Conservation (phyloP, 2,888 invertebrate species). For the Hipparchia semele region DNA sequence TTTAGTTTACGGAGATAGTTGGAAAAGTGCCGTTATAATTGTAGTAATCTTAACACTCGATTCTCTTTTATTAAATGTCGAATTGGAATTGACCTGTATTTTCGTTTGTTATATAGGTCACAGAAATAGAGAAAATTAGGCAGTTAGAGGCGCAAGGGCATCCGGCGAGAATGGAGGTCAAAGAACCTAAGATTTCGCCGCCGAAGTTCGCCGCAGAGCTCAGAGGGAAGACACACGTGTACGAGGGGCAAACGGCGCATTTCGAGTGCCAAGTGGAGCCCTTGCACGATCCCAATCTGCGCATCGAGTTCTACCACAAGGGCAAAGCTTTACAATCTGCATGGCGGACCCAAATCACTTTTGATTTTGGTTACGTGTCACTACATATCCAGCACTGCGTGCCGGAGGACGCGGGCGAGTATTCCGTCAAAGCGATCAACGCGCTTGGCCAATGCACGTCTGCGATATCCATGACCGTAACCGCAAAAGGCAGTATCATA, state of each 20-base stretch:
- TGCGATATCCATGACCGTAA: constrained; percentile 91
- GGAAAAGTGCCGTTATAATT: too few species aligned
- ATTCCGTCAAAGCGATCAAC: constrained; percentile 96
- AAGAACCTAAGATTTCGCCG: constrained; percentile 90
- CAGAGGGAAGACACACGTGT: constrained; percentile 92
- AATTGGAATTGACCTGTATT: background rate
- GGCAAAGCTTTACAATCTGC: constrained; percentile 96
- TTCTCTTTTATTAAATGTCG: too few species aligned
- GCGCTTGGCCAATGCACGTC: constrained; percentile 95
- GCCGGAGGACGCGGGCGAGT: constrained; percentile 97
- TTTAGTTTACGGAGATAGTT: too few species aligned
- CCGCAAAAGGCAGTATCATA: constrained; percentile 92
- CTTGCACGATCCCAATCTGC: constrained; percentile 93
- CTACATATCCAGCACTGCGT: constrained; percentile 97
- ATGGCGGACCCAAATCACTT: constrained; percentile 95
- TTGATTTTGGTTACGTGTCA: constrained; percentile 99
- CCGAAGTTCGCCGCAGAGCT: constrained; percentile 94
- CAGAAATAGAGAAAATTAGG: constrained; percentile 94
- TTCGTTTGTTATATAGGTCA: constrained; percentile 81
- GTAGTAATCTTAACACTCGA: too few species aligned
- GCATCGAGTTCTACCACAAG: constrained; percentile 96
- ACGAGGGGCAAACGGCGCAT: constrained; percentile 96
- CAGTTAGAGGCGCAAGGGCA: constrained; percentile 95
- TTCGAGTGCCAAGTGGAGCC: constrained; percentile 97
- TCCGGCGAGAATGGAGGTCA: constrained; percentile 90